Conservation (phyloP, 2,113 vertebrate species). For the Gulo gulo region DNA sequence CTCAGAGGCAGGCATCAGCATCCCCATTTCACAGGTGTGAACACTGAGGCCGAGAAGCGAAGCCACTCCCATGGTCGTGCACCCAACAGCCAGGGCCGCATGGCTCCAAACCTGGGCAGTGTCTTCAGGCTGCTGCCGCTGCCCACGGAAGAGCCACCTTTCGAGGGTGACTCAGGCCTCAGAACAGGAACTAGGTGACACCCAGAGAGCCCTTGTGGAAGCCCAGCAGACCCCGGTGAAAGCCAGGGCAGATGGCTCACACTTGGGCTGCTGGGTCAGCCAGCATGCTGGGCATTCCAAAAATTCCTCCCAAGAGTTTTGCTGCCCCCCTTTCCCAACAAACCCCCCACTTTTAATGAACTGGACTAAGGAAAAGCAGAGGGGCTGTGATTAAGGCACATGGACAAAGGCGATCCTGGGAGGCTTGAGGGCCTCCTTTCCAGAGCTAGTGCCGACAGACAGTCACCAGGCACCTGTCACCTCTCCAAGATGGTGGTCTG, state of each 20-base stretch:
- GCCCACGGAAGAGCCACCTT: background rate
- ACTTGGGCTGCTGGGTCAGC: background rate
- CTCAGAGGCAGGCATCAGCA: background rate
- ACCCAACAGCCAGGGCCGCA: background rate
- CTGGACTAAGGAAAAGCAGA: background rate
- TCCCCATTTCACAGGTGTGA: background rate
- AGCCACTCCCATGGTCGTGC: accelerated
- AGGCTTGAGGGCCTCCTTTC: accelerated
- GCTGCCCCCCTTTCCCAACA: background rate
- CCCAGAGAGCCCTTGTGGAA: background rate
- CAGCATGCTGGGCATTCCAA: conserved; percentile 49
- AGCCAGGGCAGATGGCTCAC: conserved; percentile 19
- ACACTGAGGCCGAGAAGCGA: background rate
- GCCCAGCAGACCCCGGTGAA: background rate
- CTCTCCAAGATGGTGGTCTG: background rate
- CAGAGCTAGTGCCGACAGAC: background rate
- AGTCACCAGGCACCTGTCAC: accelerated
- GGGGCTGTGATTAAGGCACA: background rate
- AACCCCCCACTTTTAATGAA: background rate
- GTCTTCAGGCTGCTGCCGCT: background rate
- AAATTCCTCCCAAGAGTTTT: background rate
- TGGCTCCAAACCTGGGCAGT: accelerated
- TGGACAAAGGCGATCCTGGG: background rate
- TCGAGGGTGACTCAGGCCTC: background rate
- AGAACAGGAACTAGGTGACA: background rate